Base-by-base conservation (phyloP, 2,113 vertebrate genomes). In the Oryzias woworae region DNA sequence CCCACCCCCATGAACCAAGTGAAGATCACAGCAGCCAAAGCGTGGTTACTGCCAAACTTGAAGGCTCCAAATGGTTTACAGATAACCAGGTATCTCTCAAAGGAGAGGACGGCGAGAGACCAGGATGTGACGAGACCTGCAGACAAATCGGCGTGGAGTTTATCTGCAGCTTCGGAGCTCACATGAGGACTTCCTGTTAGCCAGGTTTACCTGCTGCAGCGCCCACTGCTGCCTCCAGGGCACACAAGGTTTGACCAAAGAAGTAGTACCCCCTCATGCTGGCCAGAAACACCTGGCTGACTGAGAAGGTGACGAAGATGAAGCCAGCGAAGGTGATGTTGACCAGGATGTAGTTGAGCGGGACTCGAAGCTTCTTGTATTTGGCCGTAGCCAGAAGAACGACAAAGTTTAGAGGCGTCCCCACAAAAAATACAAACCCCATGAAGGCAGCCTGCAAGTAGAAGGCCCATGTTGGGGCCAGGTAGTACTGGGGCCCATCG, bases 21-120 rank as follows among this genome's bases (percentile, higher is more conserved):
- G 71, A 88, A 80, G 42, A 46, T 70, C 1, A 94, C 92, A 0
- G 89, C 94, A 3, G 69, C 57, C 18, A 91, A 0, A 0, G 94
- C 92, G 0, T 95, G 94, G 41, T 73, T 83, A 43, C 85, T 85
- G 71, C 41, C 85, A 77, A 95, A 95, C 71, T 85, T 90, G 49
- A 96, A 92, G 60, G 87, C 91, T 47, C 94, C 92, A 0, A 95
- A 91, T 0, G 94, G 94, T 64, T 95, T 95, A 80, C 93, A 96
- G 85, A 95, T 93, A 75, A 94, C 91, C 15, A 94, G 60, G 64
- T 93, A 94, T 54, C 91, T 85, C 61, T 95, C 93, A 0, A 94
- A 91, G 2, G 94, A 92, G 50, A 95, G 80, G 77, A 95, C 92
- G 1, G 93, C 93, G 81, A 95, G 63, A 7, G 95, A 95, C 92